Percentiles rank a stretch among this genome's conserved stretches.
These are phyloP conservation scores for Halisarca cf. caerulea DNA, from an alignment of 37 sponge, comb jelly and placozoan genomes.

Conservation along the genomic window DNA sequence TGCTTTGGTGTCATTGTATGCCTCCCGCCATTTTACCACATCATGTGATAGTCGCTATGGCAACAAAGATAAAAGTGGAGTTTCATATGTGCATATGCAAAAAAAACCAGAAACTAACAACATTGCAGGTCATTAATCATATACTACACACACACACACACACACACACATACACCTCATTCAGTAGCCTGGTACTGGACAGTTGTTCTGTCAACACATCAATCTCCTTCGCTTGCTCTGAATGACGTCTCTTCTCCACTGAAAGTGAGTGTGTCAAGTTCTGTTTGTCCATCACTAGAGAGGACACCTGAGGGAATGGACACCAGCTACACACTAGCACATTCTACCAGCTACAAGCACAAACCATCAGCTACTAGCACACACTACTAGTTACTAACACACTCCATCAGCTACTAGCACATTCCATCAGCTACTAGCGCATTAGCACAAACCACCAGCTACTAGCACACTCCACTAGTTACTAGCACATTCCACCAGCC, in stretches of 20 bases:
- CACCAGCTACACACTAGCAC: too few species aligned
- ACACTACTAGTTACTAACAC: too few species aligned
- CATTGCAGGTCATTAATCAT: too few species aligned
- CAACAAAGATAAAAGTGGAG: slow-evolving; percentile 3
- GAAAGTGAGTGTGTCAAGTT: not conserved
- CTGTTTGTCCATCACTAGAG: not conserved
- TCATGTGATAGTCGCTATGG: not conserved
- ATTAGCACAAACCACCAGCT: too few species aligned
- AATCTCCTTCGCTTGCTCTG: not conserved
- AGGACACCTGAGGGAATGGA: slow-evolving; percentile 20
- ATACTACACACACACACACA: not conserved
- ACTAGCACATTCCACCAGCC: too few species aligned
- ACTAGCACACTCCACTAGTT: too few species aligned
- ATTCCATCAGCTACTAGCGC: too few species aligned
- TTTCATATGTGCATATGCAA: too few species aligned
- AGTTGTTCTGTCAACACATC: not conserved
- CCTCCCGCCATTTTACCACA: not conserved
- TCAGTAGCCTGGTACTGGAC: not conserved
- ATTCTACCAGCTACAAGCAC: too few species aligned
- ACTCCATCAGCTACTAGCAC: too few species aligned
- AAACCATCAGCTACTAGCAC: too few species aligned
- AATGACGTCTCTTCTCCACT: not conserved
- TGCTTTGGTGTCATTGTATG: not conserved
- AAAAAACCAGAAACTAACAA: too few species aligned
- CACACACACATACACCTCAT: not conserved